Base-by-base conservation (phyloP, 1,140 invertebrate species). In the Diorhabda sublineata region DNA sequence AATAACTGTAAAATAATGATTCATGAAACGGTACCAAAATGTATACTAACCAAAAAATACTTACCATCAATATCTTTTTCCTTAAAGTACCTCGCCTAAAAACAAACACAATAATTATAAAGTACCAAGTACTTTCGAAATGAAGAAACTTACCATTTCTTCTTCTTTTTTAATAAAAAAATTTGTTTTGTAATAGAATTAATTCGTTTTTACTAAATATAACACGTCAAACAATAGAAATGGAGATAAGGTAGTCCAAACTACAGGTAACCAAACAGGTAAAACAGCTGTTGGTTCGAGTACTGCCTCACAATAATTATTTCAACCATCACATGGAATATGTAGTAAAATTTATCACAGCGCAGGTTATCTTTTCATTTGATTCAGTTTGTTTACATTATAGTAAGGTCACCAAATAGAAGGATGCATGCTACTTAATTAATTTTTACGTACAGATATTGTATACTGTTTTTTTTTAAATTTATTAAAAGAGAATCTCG, bases 1-100 rank as follows among this genome's bases (percentile, higher is more conserved):
- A 26, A 26, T 26, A 26, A 26, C 26, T 26, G 26, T 26, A 26
- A 26, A 26, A 26, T 26, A 26, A 26, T 26, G 26, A 26, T 26
- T 26, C 26, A 26, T 26, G 26, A 26, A 26, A 26, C 26, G 26
- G 26, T 26, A 26, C 1, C 26, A 26, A 26, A 26, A 26, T 26
- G 26, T 26, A 26, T 26, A 26, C 26, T 26, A 26, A 26, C 26
- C 26, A 26, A 26, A 26, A 26, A 26, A 26, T n/a, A 82, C 82
- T 80, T 85, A 92, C 91, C 91, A 83, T 92, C 91, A 69, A 93
- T 93, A 77, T 92, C 91, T 81, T 92, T 89, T 84, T 93, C 91
- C 74, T 89, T 88, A 74, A 93, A 93, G 81, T 93, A 92, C 65
- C 91, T 87, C 47, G 91, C 91, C 91, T 92, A 79, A 58, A 85